Conservation (phyloP, 2,888 invertebrate species). For the Atethmia centrago region DNA sequence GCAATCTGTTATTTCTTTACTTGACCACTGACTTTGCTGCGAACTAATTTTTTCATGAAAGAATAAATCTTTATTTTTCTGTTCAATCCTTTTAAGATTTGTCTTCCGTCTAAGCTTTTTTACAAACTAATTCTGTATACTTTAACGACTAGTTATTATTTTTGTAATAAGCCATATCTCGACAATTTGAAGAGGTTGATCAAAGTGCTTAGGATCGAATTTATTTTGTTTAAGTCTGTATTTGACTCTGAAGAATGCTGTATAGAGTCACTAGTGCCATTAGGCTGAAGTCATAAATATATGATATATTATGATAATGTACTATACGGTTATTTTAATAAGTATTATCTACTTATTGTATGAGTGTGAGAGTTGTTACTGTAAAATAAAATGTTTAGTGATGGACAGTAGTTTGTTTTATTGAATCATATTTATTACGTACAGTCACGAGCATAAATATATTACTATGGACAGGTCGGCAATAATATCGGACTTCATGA, state of each 20-base stretch:
- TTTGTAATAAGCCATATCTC: constrained; percentile 46
- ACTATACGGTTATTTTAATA: constrained; percentile 74
- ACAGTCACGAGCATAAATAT: not conserved
- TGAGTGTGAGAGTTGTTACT: constrained; percentile 81
- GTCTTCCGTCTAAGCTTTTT: constrained; percentile 48
- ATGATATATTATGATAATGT: constrained; percentile 53
- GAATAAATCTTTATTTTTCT: constrained; percentile 50
- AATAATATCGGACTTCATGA: not conserved
- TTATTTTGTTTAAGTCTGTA: constrained; percentile 67
- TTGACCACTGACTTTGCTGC: constrained; percentile 14
- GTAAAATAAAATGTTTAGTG: constrained; percentile 85
- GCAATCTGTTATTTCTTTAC: constrained; percentile 10
- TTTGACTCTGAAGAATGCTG: constrained; percentile 54
- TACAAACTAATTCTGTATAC: constrained; percentile 48
- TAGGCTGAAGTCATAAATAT: constrained; percentile 79
- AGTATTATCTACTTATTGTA: constrained; percentile 87
- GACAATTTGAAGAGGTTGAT: constrained; percentile 45
- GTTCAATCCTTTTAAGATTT: constrained; percentile 34
- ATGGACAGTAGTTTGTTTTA: constrained; percentile 57
- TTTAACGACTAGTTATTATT: constrained; percentile 51
- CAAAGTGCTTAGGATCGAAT: constrained; percentile 76
- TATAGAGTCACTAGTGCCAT: constrained; percentile 78
- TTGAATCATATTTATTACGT: not conserved
- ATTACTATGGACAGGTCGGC: not conserved
- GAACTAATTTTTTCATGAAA: constrained; percentile 34